Evolutionary conservation across 2,888 invertebrate species (phyloP), one percentile per base, ranked within the genome.

Genomic region (Melieria picta): DNA sequence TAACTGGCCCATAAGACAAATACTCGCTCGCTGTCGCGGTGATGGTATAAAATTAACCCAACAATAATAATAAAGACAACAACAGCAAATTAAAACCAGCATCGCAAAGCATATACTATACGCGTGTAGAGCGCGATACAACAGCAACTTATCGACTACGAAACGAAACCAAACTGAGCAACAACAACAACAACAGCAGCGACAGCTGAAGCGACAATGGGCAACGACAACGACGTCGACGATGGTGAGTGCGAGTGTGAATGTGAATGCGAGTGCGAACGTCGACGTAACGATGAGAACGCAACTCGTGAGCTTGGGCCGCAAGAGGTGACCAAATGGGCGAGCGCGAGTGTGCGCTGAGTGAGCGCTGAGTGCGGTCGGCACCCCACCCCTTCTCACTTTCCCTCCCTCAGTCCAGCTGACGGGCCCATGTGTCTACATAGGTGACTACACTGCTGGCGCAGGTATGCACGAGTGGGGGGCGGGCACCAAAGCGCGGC

Each of bases 281-380:
- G 63, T 48, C 63, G 48, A 64, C 64, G 64, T 52, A 64, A 64
- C 64, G 42, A 64, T 64, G 52, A 50, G 64, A 64, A 64, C 64
- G 42, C 64, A 64, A 64, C 52, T 52, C 50, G 30, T 30, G 30
- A 30, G 30, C 30, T 30, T 30, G 30, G 30, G 30, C 30, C 30
- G 30, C 30, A 30, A 30, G 3, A 30, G 30, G 30, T 30, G 30
- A 2, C 30, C 30, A 30, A 30, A 30, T 30, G 30, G 30, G 30
- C 2, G 30, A 30, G 30, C 30, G 30, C 30, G 30, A 30, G 30
- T 30, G 30, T 30, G 30, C 30, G 30, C 30, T 30, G 30, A 30
- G 30, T 30, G 30, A 30, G 30, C 30, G 30, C 30, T 30, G 30
- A 30, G 30, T 30, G 30, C 30, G 30, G 30, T 30, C 30, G 30